Percentiles rank a stretch among this genome's conserved stretches.
phyloP scores from a whole-genome alignment of 2,888 invertebrate genomes.

The Lycocerus yunnanus region DNA sequence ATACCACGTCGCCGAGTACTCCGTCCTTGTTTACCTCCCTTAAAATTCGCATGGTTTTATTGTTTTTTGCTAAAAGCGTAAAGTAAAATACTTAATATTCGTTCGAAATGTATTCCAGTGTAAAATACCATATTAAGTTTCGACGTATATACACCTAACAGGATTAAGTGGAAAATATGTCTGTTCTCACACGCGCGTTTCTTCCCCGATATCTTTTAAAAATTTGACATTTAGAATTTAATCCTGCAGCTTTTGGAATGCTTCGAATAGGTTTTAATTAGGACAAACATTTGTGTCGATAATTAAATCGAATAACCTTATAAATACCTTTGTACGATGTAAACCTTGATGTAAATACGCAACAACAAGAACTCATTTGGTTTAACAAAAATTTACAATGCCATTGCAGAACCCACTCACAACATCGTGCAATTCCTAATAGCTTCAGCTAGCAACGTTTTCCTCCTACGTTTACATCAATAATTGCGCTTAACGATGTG shows the following conservation, averaged over 20 bases:
- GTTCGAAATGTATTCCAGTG: constrained; percentile 20
- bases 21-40: constrained; percentile 7
- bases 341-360: neutral
- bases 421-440: constrained; percentile 36
- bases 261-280: neutral
- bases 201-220: neutral
- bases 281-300: neutral
- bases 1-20: constrained; percentile 5
- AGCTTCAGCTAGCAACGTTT: constrained; percentile 33
- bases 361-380: constrained; percentile 18
- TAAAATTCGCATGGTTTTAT: neutral
- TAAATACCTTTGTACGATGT: neutral
- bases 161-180: constrained; percentile 27
- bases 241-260: neutral
- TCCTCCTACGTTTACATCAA: constrained; percentile 43
- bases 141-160: constrained; percentile 25
- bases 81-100: neutral
- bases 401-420: constrained; percentile 25
- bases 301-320: neutral
- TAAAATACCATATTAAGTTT: constrained; percentile 26
- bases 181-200: constrained; percentile 16
- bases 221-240: neutral
- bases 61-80: neutral
- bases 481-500: constrained; percentile 47
- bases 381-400: constrained; percentile 22